phyloP scores from a whole-genome alignment of 2,113 vertebrate species.

The Cyrtonyx montezumae region DNA sequence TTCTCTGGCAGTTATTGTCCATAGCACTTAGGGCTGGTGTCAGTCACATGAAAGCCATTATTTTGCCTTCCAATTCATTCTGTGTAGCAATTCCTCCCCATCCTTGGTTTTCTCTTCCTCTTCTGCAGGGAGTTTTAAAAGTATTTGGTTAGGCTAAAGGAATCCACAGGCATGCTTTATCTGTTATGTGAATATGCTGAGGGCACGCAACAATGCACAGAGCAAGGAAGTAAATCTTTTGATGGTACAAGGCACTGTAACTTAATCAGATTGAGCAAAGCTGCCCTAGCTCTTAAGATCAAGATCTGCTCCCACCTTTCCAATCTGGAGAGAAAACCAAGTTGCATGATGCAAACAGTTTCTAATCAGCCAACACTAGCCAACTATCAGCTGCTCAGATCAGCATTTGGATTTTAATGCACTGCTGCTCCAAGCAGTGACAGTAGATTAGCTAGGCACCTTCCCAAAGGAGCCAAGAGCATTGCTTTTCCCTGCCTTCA shows the following conservation, averaged over 20 bases:
- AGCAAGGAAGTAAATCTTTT: not conserved
- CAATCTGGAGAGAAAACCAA: not conserved
- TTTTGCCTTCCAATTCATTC: not conserved
- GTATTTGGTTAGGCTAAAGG: fast-evolving
- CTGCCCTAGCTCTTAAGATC: not conserved
- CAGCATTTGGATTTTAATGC: not conserved
- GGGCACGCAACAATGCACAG: not conserved
- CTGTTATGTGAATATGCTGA: not conserved
- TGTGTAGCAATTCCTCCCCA: not conserved
- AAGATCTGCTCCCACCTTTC: not conserved
- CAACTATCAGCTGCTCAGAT: not conserved
- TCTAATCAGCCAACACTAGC: not conserved
- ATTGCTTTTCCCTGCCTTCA: not conserved
- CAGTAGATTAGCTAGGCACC: not conserved
- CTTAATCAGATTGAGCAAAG: not conserved
- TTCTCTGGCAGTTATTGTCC: not conserved
- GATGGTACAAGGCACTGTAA: not conserved
- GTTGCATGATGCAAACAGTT: not conserved
- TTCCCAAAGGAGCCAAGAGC: not conserved
- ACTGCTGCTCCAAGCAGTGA: not conserved
- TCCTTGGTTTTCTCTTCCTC: not conserved
- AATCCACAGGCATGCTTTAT: not conserved
- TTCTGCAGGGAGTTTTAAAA: not conserved
- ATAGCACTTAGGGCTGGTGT: not conserved
- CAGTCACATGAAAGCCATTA: not conserved